Base-by-base conservation (phyloP, 2,888 invertebrate species). In the Eremobia ochroleuca region DNA sequence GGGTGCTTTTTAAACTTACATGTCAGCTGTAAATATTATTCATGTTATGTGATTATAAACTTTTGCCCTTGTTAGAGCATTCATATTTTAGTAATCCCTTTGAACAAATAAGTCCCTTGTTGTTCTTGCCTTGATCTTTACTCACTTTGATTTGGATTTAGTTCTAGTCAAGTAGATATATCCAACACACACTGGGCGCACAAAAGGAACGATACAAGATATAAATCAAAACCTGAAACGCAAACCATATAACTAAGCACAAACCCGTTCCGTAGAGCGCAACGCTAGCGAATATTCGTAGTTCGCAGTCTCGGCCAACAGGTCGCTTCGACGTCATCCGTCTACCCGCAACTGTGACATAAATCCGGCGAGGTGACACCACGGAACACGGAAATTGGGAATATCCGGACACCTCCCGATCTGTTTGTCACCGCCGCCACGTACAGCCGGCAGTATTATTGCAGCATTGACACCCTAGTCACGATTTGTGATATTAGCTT, bases 341-440 rank as follows among this genome's bases (percentile, higher is more conserved):
- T 83, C 85, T 90, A 87, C 81, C 89, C 85, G 79, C 89, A 89
- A 86, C 88, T 85, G 89, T 91, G 91, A 89, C 92, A 88, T 89
- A 90, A 92, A 90, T 91, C 92, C 90, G 88, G 83, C 65, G 89
- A 90, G 85, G 90, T 91, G 88, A 88, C 89, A 90, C 88, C 85
- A 85, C 85, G 88, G 88, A 90, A 89, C 90, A 86, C 89, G 95
- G 94, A 94, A 93, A 95, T 94, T 93, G 94, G 92, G 93, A 93
- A 94, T 94, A 94, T 95, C 95, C 94, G 93, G 89, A 86, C 86
- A 85, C 85, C 87, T 83, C 87, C 85, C 89, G 87, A 88, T 88
- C 90, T 91, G 92, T 93, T 94, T 94, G 94, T 93, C 93, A 92
- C 90, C 87, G 85, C 88, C 76, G 86, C 90, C 91, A 90, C 90